These are phyloP conservation scores for Procambarus clarkii DNA, from an alignment of 1,140 invertebrate species.

Conservation along the genomic window DNA sequence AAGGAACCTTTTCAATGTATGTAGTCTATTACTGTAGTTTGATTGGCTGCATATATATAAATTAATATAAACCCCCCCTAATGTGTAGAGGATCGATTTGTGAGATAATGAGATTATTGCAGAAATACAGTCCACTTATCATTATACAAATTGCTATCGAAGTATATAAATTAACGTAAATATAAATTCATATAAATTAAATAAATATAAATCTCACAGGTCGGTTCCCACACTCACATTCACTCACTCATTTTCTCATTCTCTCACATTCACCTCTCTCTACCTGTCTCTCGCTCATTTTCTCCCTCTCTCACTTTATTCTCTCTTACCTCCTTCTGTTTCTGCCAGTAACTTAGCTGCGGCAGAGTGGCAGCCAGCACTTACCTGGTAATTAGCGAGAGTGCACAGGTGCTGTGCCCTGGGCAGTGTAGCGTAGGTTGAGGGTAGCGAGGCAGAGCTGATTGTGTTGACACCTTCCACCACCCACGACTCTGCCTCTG, in stretches of 20 bases:
- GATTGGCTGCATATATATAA: too few species aligned
- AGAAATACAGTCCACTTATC: too few species aligned
- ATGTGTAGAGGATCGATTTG: too few species aligned
- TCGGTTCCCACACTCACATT: background rate
- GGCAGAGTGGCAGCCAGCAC: background rate
- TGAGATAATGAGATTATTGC: too few species aligned
- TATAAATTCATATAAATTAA: too few species aligned
- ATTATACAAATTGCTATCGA: too few species aligned
- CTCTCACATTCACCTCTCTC: background rate
- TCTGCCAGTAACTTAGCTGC: background rate
- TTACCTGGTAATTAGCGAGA: conserved; percentile 2
- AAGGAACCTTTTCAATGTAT: too few species aligned
- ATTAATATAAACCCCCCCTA: too few species aligned
- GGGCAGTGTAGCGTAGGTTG: conserved; percentile 21
- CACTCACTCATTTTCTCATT: background rate
- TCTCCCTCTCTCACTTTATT: background rate
- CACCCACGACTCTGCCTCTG: conserved; percentile 30
- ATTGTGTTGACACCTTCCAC: conserved; percentile 49
- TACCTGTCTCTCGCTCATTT: background rate
- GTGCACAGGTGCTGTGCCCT: conserved; percentile 1
- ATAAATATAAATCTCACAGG: too few species aligned
- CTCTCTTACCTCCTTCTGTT: background rate
- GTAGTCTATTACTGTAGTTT: too few species aligned
- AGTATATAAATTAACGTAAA: too few species aligned
- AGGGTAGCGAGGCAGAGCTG: conserved; percentile 22